Evolutionary conservation across 2,797 vertebrate genomes (phyloP).

Genomic region (Epinephelus coioides): DNA sequence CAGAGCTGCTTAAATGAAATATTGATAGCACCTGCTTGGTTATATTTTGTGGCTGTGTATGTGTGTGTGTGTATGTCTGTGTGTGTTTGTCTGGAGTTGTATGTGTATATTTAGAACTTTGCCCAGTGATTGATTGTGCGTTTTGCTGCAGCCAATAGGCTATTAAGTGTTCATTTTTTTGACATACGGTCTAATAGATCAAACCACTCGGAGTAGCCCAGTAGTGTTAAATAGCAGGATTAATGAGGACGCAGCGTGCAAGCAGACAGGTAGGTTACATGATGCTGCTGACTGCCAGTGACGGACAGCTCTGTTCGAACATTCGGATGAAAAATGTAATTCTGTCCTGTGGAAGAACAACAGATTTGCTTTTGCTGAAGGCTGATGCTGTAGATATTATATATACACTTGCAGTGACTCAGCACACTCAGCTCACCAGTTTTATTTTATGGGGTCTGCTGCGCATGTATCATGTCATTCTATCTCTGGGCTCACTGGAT

Average conservation of each 20-base stretch:
- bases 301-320: slow-evolving; percentile 17
- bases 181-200: slow-evolving; percentile 32
- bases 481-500: background rate
- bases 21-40: slow-evolving; percentile 59
- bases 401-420: slow-evolving; percentile 20
- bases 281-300: slow-evolving; percentile 20
- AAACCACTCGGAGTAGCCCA: slow-evolving; percentile 24
- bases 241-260: slow-evolving; percentile 14
- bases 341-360: slow-evolving; percentile 17
- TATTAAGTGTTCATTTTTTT: slow-evolving; percentile 45
- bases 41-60: background rate
- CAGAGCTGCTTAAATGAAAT: slow-evolving; percentile 68
- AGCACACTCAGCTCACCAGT: background rate
- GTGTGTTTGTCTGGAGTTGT: slow-evolving; percentile 7
- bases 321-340: slow-evolving; percentile 14
- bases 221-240: slow-evolving; percentile 34
- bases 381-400: slow-evolving; percentile 1
- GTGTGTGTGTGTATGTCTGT: background rate
- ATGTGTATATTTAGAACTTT: slow-evolving; percentile 57
- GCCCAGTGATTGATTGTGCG: slow-evolving; percentile 54
- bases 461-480: slow-evolving; percentile 11
- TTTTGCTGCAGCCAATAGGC: slow-evolving; percentile 49
- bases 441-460: slow-evolving; percentile 3
- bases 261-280: slow-evolving; percentile 25
- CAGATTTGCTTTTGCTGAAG: slow-evolving; percentile 17